Percentiles rank a stretch among this genome's conserved stretches.
Conservation (phyloP, 2,888 invertebrate species). For the Omphaloscelis lunosa region DNA sequence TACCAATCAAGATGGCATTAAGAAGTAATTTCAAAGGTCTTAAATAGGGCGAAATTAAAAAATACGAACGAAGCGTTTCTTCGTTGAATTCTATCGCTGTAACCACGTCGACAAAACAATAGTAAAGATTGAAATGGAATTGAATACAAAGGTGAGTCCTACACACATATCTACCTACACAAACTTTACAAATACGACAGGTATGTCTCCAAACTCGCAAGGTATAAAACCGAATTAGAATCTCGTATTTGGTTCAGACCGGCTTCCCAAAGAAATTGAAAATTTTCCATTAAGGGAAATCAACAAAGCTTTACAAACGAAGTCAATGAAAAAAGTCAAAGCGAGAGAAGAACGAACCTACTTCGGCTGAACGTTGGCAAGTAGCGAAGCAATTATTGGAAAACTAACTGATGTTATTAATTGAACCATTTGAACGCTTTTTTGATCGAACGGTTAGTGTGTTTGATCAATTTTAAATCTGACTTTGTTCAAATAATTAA, state of each 20-base stretch:
- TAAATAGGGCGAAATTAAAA: constrained; percentile 55
- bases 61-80: constrained; percentile 23
- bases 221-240: constrained; percentile 59
- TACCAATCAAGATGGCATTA: constrained; percentile 69
- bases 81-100: constrained; percentile 15
- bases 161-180: constrained; percentile 14
- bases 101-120: constrained; percentile 34
- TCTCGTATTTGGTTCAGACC: constrained; percentile 54
- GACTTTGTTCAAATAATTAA: constrained; percentile 50
- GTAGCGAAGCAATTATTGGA: constrained; percentile 79
- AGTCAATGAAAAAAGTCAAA: constrained; percentile 71
- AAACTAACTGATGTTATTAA: constrained; percentile 81
- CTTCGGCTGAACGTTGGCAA: constrained; percentile 70
- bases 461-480: constrained; percentile 64
- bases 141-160: constrained; percentile 13
- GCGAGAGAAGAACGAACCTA: constrained; percentile 49
- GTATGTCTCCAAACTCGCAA: constrained; percentile 37
- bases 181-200: constrained; percentile 51
- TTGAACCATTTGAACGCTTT: constrained; percentile 72
- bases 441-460: constrained; percentile 64
- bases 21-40: constrained; percentile 67
- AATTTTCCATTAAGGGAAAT: constrained; percentile 73
- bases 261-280: constrained; percentile 68
- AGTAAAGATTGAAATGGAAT: constrained; percentile 26
- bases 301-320: constrained; percentile 71